These are phyloP conservation scores for Shinisaurus crocodilurus DNA, from an alignment of 2,113 vertebrate species.

Conservation along the genomic window DNA sequence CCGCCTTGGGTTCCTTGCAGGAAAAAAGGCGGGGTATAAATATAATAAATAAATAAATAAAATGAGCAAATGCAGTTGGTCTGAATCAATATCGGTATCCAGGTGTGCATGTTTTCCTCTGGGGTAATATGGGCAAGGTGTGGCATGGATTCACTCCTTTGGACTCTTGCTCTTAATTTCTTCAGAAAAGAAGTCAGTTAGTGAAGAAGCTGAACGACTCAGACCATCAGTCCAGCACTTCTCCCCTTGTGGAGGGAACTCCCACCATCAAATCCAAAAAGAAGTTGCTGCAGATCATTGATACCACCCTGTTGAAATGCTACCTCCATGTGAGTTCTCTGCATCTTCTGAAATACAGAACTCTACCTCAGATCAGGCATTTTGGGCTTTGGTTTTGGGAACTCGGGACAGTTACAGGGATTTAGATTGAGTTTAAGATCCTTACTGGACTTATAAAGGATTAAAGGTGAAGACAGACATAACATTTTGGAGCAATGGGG, in stretches of 20 bases:
- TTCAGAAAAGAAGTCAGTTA: constrained; percentile 94
- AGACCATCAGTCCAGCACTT: constrained; percentile 90
- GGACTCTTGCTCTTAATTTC: constrained; percentile 26
- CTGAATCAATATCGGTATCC: not conserved
- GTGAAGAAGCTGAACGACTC: constrained; percentile 97
- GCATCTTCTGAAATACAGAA: not conserved
- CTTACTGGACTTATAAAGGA: not conserved
- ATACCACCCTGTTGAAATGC: constrained; percentile 96
- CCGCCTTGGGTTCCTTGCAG: too few species aligned
- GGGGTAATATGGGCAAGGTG: not conserved
- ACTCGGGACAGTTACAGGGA: not conserved
- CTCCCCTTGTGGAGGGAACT: constrained; percentile 95
- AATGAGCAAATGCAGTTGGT: not conserved
- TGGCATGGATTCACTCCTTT: constrained; percentile 7
- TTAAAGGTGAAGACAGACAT: not conserved
- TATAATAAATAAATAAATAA: too few species aligned
- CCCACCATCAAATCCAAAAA: constrained; percentile 98
- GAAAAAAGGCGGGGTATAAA: too few species aligned
- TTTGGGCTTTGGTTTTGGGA: not conserved
- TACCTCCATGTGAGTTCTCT: constrained; percentile 90
- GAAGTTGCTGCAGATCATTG: constrained; percentile 97
- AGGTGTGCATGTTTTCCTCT: not conserved
- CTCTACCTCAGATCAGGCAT: not conserved
- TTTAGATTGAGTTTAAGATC: not conserved
- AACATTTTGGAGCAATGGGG: not conserved